These are phyloP conservation scores for Elgonia sp. DNA, from an alignment of 2,888 invertebrate genomes.

Conservation along the genomic window DNA sequence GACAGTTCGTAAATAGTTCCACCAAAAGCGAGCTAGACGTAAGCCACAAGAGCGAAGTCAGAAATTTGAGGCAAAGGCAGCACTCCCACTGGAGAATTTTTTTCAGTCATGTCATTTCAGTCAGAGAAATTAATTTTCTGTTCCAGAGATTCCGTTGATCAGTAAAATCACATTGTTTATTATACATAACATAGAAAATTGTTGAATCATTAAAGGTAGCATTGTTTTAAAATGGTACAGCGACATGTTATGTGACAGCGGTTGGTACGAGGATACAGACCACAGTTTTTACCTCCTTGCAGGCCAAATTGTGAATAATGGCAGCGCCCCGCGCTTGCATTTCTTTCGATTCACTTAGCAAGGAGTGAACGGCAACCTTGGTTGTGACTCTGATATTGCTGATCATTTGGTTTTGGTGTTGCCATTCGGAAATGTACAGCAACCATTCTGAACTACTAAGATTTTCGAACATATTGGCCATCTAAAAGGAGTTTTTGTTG, in stretches of 20 bases:
- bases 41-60: conserved; percentile 69
- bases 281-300: conserved; percentile 99
- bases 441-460: conserved; percentile 96
- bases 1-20: conserved; percentile 64
- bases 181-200: conserved; percentile 49
- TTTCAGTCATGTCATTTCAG: conserved; percentile 50
- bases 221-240: conserved; percentile 46
- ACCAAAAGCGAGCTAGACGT: conserved; percentile 74
- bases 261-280: conserved; percentile 91
- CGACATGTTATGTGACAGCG: conserved; percentile 65
- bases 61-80: conserved; percentile 80
- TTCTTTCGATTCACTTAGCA: conserved; percentile 91
- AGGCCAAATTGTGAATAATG: conserved; percentile 95
- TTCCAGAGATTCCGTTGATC: conserved; percentile 34
- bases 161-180: conserved; percentile 26
- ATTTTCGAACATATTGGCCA: conserved; percentile 96
- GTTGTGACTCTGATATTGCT: conserved; percentile 97
- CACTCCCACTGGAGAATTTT: conserved; percentile 78
- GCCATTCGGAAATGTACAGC: conserved; percentile 97
- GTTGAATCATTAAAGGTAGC: conserved; percentile 37
- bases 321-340: conserved; percentile 95
- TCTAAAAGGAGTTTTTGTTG: conserved; percentile 87
- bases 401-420: conserved; percentile 91
- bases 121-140: conserved; percentile 61
- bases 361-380: conserved; percentile 95